These are phyloP conservation scores for Aphaenogaster floridana DNA, from an alignment of 1,140 invertebrate genomes.

Conservation along the genomic window DNA sequence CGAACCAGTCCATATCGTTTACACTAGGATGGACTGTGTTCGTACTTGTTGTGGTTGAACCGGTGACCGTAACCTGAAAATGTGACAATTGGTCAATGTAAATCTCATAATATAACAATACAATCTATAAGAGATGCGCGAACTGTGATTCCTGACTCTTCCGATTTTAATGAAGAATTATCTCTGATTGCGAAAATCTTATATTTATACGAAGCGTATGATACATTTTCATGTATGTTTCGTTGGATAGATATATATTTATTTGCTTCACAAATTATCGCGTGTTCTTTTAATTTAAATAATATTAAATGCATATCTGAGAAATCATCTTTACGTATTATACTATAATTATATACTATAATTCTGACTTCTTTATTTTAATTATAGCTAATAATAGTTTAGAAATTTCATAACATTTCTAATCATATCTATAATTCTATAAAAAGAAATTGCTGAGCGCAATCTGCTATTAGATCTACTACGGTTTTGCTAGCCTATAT, in stretches of 20 bases:
- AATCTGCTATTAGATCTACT: background rate
- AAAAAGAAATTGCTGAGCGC: background rate
- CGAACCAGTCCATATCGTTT: constrained; percentile 88
- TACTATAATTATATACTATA: background rate
- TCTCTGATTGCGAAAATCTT: background rate
- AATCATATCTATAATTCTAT: constrained; percentile 1
- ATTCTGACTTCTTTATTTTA: background rate
- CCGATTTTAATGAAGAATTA: background rate
- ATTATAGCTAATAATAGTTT: background rate
- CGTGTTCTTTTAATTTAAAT: background rate
- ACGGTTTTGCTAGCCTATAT: background rate
- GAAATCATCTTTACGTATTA: background rate
- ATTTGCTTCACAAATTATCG: background rate
- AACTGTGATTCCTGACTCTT: background rate
- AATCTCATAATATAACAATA: background rate
- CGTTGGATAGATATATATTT: background rate
- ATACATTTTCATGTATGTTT: background rate
- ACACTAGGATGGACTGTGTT: constrained; percentile 83
- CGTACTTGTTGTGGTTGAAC: constrained; percentile 82
- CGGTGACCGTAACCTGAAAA: constrained; percentile 83
- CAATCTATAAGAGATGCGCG: background rate
- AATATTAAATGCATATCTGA: background rate
- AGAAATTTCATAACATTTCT: background rate
- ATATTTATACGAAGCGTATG: background rate
- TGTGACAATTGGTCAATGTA: background rate